A percentile compares a stretch with the other conserved stretches of the same genome.
These are phyloP conservation scores for Choloepus hoffmanni DNA, from an alignment of 2,113 vertebrate species.

Conservation along the genomic window DNA sequence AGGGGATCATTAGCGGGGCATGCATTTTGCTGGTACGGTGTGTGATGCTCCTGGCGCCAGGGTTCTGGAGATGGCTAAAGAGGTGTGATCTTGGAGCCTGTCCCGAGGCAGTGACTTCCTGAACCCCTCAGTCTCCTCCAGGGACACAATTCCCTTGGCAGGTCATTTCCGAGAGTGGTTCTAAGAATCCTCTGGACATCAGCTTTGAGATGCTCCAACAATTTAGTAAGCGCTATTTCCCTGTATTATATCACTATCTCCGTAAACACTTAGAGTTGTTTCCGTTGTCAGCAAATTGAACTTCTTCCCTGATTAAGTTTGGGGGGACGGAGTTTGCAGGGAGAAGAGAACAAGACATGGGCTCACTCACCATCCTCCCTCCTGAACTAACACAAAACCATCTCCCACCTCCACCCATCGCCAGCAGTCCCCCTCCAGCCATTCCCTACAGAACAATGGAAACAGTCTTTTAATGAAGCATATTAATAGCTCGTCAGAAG, in stretches of 20 bases:
- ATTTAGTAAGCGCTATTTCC: too few relatives aligned
- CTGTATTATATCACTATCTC: not conserved
- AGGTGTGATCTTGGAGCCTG: not conserved
- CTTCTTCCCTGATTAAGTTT: not conserved
- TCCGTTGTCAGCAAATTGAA: not conserved
- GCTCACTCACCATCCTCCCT: too few relatives aligned
- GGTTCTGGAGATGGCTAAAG: not conserved
- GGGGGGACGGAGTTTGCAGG: not conserved
- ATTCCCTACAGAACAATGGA: not conserved
- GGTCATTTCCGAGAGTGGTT: not conserved
- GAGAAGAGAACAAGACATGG: not conserved
- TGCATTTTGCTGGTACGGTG: not conserved
- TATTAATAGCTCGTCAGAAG: not conserved
- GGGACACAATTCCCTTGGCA: not conserved
- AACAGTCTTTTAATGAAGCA: not conserved
- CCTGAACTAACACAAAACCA: not conserved
- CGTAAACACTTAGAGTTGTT: not conserved
- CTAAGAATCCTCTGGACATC: not conserved
- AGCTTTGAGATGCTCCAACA: not conserved
- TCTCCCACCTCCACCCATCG: not conserved
- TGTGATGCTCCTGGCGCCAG: not conserved
- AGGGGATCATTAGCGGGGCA: not conserved
- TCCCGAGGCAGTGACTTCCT: not conserved
- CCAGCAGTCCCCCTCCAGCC: not conserved
- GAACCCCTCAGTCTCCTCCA: not conserved